Percentiles rank a stretch among this genome's conserved stretches.
These are phyloP conservation scores for Drosophila pseudoobscura DNA, from an alignment of 1,140 invertebrate genomes.

Conservation along the genomic window DNA sequence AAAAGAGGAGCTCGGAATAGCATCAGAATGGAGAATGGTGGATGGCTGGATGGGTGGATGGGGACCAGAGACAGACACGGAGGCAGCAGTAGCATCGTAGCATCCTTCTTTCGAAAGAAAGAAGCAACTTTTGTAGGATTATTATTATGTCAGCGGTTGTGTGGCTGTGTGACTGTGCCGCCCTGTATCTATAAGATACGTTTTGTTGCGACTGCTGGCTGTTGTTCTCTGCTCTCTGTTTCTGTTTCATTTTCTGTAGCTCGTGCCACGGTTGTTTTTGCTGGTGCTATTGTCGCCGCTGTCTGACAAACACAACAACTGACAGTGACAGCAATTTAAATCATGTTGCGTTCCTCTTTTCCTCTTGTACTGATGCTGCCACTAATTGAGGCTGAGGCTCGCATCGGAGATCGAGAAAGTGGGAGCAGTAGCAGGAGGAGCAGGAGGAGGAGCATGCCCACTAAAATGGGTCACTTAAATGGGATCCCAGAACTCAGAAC, in stretches of 20 bases:
- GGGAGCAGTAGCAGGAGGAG: not conserved
- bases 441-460: not conserved
- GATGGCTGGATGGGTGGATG: not conserved
- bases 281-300: constrained; percentile 60
- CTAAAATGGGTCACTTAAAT: constrained; percentile 22
- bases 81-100: not conserved
- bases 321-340: constrained; percentile 76
- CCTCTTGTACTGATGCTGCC: constrained; percentile 25
- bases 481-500: constrained; percentile 1
- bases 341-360: constrained; percentile 62
- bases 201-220: constrained; percentile 41
- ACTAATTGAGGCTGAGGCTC: constrained; percentile 67
- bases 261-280: constrained; percentile 4
- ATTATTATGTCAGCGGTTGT: constrained; percentile 53
- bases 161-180: constrained; percentile 1
- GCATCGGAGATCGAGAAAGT: not conserved
- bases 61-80: not conserved
- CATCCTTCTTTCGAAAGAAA: too few relatives aligned
- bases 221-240: not conserved
- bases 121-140: constrained; percentile 29
- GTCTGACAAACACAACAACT: constrained; percentile 56
- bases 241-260: constrained; percentile 2
- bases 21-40: constrained; percentile 4
- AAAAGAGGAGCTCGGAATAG: not conserved
- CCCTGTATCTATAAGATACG: constrained; percentile 64